Base-by-base conservation (phyloP, 2,888 invertebrate genomes). In the Amphipyra tragopoginis region DNA sequence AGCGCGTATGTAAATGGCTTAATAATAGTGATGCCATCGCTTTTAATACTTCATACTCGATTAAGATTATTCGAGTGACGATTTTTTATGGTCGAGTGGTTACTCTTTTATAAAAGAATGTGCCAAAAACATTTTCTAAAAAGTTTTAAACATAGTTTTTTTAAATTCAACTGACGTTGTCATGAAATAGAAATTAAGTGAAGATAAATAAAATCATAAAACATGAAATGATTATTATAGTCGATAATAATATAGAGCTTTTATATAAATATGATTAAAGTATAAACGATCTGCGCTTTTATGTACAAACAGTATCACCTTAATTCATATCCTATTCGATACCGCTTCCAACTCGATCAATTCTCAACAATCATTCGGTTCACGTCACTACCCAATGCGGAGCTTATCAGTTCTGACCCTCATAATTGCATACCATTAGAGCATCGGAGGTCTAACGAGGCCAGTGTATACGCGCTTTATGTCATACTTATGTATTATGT, bases 1-100 rank as follows among this genome's bases (percentile, higher is more conserved):
- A 81, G 71, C 81, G 66, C 78, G 84, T 86, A 87, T 88, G 87
- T 82, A 85, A 88, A 88, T 87, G 79, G 65, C 79, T 83, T 70
- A 80, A 83, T 85, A 75, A 69, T 68, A 60, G 71, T 67, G 61
- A 60, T 65, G 65, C 40, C 61, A 60, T 57, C 52, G 42, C 34
- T 59, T 65, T 55, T 49, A 71, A 56, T 53, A 52, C 14, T 53
- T 45, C 34, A 57, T 51, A 34, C 44, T 52, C 34, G 34, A 67
- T 33, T 61, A n/a, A 29, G 3, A n/a, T 39, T 34, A 15, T n/a
- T 39, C 5, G 44, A 29, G 29, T 7, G 7, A 7, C 7, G 29
- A 29, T 29, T 29, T 29, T 7, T 29, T 2, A 29, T 29, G 7
- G 6, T 29, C 7, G 7, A 29, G 7, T 29, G 5, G 51, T 11